These are phyloP conservation scores for Actinostola sp. DNA, from an alignment of 92 coral and sea anemone genomes.

Conservation along the genomic window DNA sequence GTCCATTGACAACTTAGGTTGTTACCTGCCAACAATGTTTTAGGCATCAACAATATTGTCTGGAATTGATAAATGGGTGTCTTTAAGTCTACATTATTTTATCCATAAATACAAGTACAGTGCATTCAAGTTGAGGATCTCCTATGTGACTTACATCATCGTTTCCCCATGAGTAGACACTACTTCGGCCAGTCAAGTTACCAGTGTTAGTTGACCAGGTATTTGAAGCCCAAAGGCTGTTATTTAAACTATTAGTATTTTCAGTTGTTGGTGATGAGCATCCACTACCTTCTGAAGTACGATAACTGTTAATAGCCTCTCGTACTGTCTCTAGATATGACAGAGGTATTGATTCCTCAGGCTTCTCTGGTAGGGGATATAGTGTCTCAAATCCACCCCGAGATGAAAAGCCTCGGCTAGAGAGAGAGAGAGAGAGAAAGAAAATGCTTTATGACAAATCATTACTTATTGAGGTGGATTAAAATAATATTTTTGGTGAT, in stretches of 20 bases:
- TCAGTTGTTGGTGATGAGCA: conserved; percentile 90
- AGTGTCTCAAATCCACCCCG: conserved; percentile 91
- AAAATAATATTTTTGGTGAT: too few relatives aligned
- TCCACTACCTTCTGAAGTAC: conserved; percentile 88
- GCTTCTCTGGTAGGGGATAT: conserved; percentile 95
- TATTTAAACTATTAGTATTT: conserved; percentile 71
- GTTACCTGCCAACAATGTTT: too few relatives aligned
- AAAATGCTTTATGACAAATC: neutral
- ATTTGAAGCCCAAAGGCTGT: conserved; percentile 80
- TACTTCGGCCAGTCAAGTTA: conserved; percentile 90
- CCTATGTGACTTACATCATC: conserved; percentile 90
- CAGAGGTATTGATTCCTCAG: conserved; percentile 91
- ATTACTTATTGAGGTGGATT: too few relatives aligned
- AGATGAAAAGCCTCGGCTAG: conserved; percentile 96
- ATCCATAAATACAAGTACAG: too few relatives aligned
- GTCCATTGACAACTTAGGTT: too few relatives aligned
- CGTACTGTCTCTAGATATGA: conserved; percentile 89
- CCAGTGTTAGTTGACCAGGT: conserved; percentile 98
- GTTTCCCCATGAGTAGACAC: conserved; percentile 99
- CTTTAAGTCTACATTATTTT: too few relatives aligned
- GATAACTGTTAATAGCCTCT: conserved; percentile 78
- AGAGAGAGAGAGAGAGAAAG: neutral
- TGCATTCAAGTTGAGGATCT: too few relatives aligned
- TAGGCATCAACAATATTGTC: too few relatives aligned
- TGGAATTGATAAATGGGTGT: too few relatives aligned